phyloP scores from a whole-genome alignment of 2,113 vertebrate species.

The Dipodomys merriami region DNA sequence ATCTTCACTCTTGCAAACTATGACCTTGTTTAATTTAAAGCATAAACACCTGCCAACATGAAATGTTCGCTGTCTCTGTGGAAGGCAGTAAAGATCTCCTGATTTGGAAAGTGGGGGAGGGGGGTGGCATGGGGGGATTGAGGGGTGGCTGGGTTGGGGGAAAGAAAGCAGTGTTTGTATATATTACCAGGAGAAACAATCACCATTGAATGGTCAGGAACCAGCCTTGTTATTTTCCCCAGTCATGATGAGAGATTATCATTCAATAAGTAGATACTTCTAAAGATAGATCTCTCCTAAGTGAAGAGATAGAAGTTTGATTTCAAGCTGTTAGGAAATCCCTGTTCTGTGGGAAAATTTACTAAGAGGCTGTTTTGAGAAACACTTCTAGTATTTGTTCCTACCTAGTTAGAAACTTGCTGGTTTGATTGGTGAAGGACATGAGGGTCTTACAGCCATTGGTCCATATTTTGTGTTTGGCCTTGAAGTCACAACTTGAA shows the following conservation, averaged over 20 bases:
- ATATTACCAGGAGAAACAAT: not conserved
- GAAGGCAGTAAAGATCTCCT: not conserved
- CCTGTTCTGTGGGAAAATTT: not conserved
- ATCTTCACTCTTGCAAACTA: constrained; percentile 11
- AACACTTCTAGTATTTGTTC: not conserved
- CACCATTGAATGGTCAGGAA: not conserved
- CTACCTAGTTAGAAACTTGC: not conserved
- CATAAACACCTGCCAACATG: not conserved
- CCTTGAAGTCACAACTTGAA: too few species aligned
- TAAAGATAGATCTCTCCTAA: constrained; percentile 17
- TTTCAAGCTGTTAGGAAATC: not conserved
- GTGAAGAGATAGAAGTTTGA: not conserved
- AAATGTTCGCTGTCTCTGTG: not conserved
- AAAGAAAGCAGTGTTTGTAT: not conserved
- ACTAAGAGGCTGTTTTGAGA: not conserved
- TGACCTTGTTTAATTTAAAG: not conserved
- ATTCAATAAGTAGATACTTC: constrained; percentile 20
- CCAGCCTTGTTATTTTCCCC: not conserved
- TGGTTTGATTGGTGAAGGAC: not conserved
- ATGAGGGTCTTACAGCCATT: not conserved
- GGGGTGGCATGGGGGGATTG: too few species aligned
- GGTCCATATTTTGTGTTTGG: not conserved
- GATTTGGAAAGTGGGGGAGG: not conserved
- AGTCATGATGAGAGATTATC: not conserved
- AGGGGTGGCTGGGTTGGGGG: not conserved